Evolutionary conservation across 2,888 invertebrate species (phyloP).

Genomic region (Argyresthia albistria): DNA sequence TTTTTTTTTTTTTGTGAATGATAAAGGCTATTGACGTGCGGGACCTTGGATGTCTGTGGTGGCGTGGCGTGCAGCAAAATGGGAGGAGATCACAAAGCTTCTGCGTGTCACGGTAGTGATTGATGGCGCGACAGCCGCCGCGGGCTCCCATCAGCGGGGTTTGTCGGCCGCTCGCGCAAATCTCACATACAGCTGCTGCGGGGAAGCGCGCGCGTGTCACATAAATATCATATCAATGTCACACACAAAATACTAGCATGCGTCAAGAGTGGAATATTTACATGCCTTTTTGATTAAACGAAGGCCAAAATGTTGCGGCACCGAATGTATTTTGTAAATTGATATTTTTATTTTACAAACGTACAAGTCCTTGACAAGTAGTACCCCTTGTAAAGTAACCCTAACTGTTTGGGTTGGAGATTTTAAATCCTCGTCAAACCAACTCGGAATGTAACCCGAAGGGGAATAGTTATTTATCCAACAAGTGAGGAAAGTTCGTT

Average conservation of each 20-base stretch:
- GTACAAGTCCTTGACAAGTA: no score
- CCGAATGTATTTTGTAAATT: no score
- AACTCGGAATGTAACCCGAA: no score
- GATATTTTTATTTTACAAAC: no score
- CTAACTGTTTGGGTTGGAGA: no score
- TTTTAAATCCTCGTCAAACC: no score
- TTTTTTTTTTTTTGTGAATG: not conserved
- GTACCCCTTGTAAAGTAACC: no score
- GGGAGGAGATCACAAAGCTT: constrained; percentile 36
- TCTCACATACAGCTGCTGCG: not conserved
- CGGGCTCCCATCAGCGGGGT: not conserved
- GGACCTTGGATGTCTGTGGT: not conserved
- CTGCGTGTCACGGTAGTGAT: constrained; percentile 54
- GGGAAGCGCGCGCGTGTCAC: not conserved
- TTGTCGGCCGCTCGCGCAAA: not conserved
- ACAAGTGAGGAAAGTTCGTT: no score
- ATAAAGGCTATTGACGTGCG: constrained; percentile 21
- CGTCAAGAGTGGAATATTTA: not conserved
- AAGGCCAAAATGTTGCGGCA: not conserved
- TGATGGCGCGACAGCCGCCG: constrained; percentile 32
- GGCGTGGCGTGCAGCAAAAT: constrained; percentile 28
- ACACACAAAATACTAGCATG: not conserved
- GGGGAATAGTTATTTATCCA: no score
- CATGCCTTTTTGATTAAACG: not conserved
- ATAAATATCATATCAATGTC: not conserved